Percentiles rank a stretch among this genome's conserved stretches.
phyloP scores from a whole-genome alignment of 2,888 invertebrate species.

The Cactoblastis cactorum region DNA sequence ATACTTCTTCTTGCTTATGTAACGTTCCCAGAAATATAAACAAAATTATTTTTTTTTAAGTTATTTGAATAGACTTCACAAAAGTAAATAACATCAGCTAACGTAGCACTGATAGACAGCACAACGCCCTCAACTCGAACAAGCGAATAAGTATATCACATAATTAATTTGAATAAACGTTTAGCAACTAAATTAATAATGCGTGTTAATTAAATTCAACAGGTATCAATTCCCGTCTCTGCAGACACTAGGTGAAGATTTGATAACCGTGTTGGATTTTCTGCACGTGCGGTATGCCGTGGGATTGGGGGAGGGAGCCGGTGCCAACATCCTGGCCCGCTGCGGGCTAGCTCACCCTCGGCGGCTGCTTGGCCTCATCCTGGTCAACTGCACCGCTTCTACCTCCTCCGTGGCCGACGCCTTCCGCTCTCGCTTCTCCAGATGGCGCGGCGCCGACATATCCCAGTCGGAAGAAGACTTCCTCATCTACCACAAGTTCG shows the following conservation, averaged over 20 bases:
- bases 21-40: too few relatives aligned
- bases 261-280: conserved; percentile 89
- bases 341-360: conserved; percentile 91
- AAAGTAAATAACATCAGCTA: too few relatives aligned
- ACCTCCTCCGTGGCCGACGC: conserved; percentile 92
- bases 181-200: neutral
- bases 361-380: conserved; percentile 87
- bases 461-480: conserved; percentile 93
- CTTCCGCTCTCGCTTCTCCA: conserved; percentile 90
- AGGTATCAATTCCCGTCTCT: conserved; percentile 90
- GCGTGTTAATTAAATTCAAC: conserved; percentile 25
- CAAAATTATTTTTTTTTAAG: too few relatives aligned
- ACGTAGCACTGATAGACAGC: too few relatives aligned
- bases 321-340: conserved; percentile 91
- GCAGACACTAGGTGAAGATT: conserved; percentile 89
- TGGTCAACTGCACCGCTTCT: conserved; percentile 93
- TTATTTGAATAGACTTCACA: too few relatives aligned
- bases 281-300: conserved; percentile 91
- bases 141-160: too few relatives aligned
- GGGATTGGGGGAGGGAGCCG: conserved; percentile 92
- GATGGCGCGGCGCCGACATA: conserved; percentile 90
- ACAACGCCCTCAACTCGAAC: too few relatives aligned
- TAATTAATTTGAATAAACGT: too few relatives aligned
- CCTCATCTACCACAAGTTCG: conserved; percentile 93
- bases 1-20: too few relatives aligned